phyloP scores from a whole-genome alignment of 2,113 vertebrate species.

The Dryoscopus gambensis region DNA sequence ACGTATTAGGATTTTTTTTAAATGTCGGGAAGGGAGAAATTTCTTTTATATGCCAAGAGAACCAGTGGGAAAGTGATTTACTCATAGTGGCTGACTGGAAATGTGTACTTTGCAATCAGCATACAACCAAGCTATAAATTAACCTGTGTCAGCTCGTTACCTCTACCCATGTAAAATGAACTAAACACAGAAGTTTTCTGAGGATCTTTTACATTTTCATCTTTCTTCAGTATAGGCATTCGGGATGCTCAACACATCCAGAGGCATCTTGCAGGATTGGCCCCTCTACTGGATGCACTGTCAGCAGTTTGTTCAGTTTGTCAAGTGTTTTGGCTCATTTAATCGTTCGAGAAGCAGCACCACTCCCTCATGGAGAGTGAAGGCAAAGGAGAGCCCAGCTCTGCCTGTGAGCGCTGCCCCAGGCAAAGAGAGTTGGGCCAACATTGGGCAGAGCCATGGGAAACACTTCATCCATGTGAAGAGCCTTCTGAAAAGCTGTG shows the following conservation, averaged over 20 bases:
- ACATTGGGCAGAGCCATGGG: not conserved
- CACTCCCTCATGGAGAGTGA: not conserved
- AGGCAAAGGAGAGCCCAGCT: not conserved
- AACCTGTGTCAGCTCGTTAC: constrained; percentile 2
- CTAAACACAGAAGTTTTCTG: not conserved
- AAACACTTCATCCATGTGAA: not conserved
- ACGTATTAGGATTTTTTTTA: constrained; percentile 20
- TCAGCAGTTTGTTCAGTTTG: not conserved
- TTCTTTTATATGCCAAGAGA: constrained; percentile 39
- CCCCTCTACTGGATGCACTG: not conserved
- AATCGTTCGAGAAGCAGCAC: not conserved
- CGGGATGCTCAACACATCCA: not conserved
- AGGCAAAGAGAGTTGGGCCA: not conserved
- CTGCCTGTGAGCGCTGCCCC: not conserved
- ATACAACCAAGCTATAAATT: constrained; percentile 36
- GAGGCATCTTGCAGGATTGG: not conserved
- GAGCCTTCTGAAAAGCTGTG: not conserved
- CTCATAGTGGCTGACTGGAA: constrained; percentile 18
- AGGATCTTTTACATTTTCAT: not conserved
- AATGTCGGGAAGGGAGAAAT: constrained; percentile 50
- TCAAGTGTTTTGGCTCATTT: not conserved
- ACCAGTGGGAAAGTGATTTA: constrained; percentile 38
- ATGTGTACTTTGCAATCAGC: constrained; percentile 38
- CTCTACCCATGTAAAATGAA: not conserved
- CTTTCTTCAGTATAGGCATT: not conserved